Conservation (phyloP, 1,140 invertebrate species). For the Euura saliciscinereae region DNA sequence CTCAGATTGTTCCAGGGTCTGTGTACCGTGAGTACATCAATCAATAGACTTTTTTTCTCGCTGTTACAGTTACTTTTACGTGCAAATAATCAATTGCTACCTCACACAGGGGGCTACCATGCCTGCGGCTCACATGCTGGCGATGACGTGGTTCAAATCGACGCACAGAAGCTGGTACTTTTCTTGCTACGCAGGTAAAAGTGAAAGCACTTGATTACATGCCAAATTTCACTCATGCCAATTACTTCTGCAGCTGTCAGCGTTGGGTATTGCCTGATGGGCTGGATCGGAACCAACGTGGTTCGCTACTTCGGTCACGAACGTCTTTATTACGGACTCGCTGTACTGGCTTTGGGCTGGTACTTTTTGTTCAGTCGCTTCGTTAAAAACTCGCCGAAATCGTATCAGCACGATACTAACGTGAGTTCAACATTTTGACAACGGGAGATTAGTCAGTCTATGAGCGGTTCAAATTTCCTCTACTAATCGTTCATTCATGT, state of each 20-base stretch:
- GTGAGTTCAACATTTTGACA: constrained; percentile 34
- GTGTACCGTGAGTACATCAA: constrained; percentile 56
- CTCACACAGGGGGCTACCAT: constrained; percentile 61
- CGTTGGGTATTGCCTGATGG: constrained; percentile 63
- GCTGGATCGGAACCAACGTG: constrained; percentile 61
- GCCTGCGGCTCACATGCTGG: constrained; percentile 66
- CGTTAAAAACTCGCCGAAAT: constrained; percentile 66
- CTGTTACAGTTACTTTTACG: neutral
- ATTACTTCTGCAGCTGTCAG: constrained; percentile 57
- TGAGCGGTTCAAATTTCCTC: neutral
- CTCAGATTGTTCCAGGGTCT: constrained; percentile 64
- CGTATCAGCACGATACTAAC: constrained; percentile 57
- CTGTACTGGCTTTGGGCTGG: constrained; percentile 66
- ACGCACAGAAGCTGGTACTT: constrained; percentile 64
- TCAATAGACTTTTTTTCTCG: neutral
- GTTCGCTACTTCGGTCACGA: constrained; percentile 62
- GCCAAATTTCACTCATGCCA: neutral
- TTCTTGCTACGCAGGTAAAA: constrained; percentile 64
- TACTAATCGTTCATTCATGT: neutral
- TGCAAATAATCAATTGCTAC: constrained; percentile 11
- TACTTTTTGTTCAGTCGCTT: constrained; percentile 72
- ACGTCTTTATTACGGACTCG: constrained; percentile 66
- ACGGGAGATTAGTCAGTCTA: too few species aligned
- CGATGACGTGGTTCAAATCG: constrained; percentile 66
- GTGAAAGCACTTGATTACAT: neutral